Conservation (phyloP, 2,113 vertebrate genomes). For the Trochalopteron elliotii region DNA sequence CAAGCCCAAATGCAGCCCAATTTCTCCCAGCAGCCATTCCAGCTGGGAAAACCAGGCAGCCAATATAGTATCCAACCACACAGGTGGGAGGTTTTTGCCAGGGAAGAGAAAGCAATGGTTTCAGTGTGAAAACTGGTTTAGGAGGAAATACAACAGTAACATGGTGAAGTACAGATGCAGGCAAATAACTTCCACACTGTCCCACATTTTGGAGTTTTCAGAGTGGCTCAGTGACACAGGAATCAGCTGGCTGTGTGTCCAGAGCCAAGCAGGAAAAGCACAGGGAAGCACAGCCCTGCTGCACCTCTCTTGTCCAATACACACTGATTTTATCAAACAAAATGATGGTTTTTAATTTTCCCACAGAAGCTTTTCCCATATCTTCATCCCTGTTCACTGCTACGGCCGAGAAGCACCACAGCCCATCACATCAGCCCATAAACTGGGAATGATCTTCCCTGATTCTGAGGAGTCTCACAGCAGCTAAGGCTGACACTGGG, state of each 20-base stretch:
- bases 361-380: background rate
- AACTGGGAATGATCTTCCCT: background rate
- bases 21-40: background rate
- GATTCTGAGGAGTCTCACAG: background rate
- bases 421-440: background rate
- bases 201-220: background rate
- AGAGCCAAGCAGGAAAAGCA: background rate
- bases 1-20: background rate
- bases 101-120: background rate
- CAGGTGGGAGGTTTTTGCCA: background rate
- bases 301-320: background rate
- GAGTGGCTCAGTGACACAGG: background rate
- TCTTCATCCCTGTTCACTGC: background rate
- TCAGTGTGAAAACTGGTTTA: background rate
- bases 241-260: background rate
- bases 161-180: background rate
- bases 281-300: background rate
- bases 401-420: rapidly evolving
- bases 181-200: background rate
- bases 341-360: background rate
- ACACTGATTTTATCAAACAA: background rate
- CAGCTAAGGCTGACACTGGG: background rate
- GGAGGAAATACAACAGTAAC: background rate
- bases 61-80: background rate
- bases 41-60: background rate